Evolutionary conservation across 2,888 invertebrate genomes (phyloP), one percentile per base, ranked within the genome.

Genomic region (Spatulosminthurus flaviceps): DNA sequence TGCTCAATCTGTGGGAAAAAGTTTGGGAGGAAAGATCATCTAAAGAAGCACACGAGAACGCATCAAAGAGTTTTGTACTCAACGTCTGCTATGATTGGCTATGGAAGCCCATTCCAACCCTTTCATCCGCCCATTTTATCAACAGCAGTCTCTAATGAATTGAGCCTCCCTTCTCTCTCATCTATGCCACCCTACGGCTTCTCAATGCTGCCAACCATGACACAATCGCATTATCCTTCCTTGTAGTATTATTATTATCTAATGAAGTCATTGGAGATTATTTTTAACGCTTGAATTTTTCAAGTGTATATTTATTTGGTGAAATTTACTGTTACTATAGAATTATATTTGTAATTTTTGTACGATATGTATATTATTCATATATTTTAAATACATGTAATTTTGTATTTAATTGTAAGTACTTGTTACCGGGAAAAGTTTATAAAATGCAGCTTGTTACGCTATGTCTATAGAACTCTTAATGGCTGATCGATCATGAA

Each of bases 1-100:
- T 98, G 97, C 87, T 89, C 91, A 0, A 92, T 93, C 22, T 98
- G 97, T 86, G 94, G 95, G 2, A 98, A 98, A 89, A 91, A 94
- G 82, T 98, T 97, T 87, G 97, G 97, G 0, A 90, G 97, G 66
- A 93, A 96, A 85, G 97, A 98, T 87, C 97, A 98, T 87, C 89
- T 98, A 79, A 96, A 96, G 88, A 98, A 97, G 86, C 97, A 98
- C 87, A 92, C 93, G 80, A 92, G 94, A 86, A 97, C 96, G 0
- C 97, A 97, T 85, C 87, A 87, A 78, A 81, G 85, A 77, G 83
- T 84, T 42, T 74, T 85, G 80, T 85, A 82, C 72, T 51, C 70
- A 72, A 64, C 67, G 11, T 76, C 80, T 34, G 75, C 81, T 26
- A 81, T 85, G 85, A 84, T 85, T 85, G 85, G 85, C 79, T 82